phyloP scores from a whole-genome alignment of 2,797 vertebrate species.

The Morus bassanus region DNA sequence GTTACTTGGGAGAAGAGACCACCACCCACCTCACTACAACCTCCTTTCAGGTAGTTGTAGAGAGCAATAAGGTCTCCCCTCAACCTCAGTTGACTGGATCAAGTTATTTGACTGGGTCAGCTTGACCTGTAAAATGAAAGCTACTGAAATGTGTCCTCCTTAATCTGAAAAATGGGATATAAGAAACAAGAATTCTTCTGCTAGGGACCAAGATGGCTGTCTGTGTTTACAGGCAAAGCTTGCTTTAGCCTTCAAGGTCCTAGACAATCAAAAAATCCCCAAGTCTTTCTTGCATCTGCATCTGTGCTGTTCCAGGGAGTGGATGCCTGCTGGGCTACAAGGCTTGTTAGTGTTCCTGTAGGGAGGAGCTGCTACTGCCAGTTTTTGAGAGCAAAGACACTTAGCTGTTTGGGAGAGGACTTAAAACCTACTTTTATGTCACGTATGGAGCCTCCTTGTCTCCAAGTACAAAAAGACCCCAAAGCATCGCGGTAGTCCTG shows the following conservation, averaged over 20 bases:
- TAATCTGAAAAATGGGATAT: neutral
- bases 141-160: neutral
- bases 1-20: too few relatives aligned
- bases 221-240: neutral
- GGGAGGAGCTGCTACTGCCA: constrained; percentile 14
- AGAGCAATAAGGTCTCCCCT: too few relatives aligned
- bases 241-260: neutral
- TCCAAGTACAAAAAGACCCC: neutral
- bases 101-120: neutral
- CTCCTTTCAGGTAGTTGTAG: too few relatives aligned
- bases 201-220: neutral
- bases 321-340: neutral
- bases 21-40: too few relatives aligned
- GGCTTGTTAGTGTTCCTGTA: neutral
- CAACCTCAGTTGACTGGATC: too few relatives aligned
- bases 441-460: neutral
- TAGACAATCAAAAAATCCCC: neutral
- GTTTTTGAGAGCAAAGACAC: neutral
- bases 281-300: neutral
- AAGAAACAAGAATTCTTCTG: neutral
- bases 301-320: neutral
- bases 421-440: neutral
- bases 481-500: neutral
- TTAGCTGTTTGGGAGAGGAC: neutral
- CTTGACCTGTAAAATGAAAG: neutral